Percentiles rank a stretch among this genome's conserved stretches.
Evolutionary conservation across 2,888 invertebrate species (phyloP).

Genomic region (Nomada ferruginata): DNA sequence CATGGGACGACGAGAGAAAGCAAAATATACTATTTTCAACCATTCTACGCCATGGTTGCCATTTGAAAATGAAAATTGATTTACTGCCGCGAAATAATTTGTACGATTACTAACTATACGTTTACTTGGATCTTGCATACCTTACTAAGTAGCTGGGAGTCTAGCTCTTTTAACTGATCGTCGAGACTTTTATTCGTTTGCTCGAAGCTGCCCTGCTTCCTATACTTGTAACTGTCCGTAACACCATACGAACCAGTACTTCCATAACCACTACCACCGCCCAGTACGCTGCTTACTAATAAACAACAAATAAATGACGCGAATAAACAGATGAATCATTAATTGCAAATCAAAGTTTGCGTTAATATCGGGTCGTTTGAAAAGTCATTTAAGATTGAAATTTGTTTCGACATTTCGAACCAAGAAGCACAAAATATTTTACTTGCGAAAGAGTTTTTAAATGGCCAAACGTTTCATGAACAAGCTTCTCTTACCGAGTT

Average conservation of each 20-base stretch:
- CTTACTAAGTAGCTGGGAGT: conserved; percentile 90
- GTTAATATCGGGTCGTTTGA: background rate
- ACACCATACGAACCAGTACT: conserved; percentile 86
- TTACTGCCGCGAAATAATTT: conserved; percentile 10
- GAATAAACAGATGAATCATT: background rate
- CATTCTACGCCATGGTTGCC: background rate
- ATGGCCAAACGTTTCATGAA: background rate
- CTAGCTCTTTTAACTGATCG: conserved; percentile 92
- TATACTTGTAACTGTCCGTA: conserved; percentile 86
- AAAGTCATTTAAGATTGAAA: background rate
- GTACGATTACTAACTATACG: conserved; percentile 56
- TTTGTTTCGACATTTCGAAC: background rate
- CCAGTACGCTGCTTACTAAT: conserved; percentile 86
- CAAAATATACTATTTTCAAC: conserved; percentile 13
- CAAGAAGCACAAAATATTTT: too few relatives aligned
- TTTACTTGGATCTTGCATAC: conserved; percentile 80
- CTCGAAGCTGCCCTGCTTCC: conserved; percentile 88
- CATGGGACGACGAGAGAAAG: conserved; percentile 10
- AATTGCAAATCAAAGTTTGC: background rate
- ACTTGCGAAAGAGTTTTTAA: background rate
- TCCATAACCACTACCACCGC: conserved; percentile 86
- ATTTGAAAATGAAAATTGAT: conserved; percentile 4
- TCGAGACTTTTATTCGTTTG: conserved; percentile 91
- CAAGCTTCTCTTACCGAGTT: conserved; percentile 75
- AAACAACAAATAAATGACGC: conserved; percentile 64